Base-by-base conservation (phyloP, 1,140 invertebrate species). In the Diabrotica undecimpunctata region DNA sequence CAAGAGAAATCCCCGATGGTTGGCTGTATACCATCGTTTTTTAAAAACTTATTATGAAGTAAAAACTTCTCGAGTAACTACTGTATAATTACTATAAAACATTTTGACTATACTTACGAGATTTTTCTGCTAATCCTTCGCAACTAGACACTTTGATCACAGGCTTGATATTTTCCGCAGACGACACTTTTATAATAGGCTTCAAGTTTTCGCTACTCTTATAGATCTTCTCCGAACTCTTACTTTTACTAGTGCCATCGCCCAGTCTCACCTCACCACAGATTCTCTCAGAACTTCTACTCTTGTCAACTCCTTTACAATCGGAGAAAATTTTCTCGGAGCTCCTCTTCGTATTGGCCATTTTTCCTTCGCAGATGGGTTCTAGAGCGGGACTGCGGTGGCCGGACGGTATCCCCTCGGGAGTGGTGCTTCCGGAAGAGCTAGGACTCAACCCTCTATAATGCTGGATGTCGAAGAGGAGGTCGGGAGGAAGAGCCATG, bases 391-490 rank as follows among this genome's bases (percentile, higher is more conserved):
- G 76, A 65, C 76, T 78, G 7, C 76, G 62, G 46, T 74, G 73
- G 0, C 75, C 76, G 5, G 76, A 75, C n/a, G 75, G 71, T 12
- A 68, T 81, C 72, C 58, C 80, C 72, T 72, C 84, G 0, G 86
- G 85, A 6, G 85, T 86, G 6, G 83, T 86, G 5, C 84, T 85
- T 0, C 85, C 84, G 10, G 84, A 86, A 10, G 82, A 84, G 66
- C 81, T 84, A 0, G 83, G 81, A 75, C 84, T 86, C 0, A 82
- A 73, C 5, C 85, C 85, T 38, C 82, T 81, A 76, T 90, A 94
- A 74, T 89, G 86, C 67, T 84, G 82, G 39, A 94, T 89, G 72
- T 93, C 91, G 54, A 85, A 85, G n/a, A 91, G 81, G 7, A 93
- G 78, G 69, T 91, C 85, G 0, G 83, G 78, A 3, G 90, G 90